Evolutionary conservation across 2,113 vertebrate species (phyloP).

Genomic region (Tenrec ecaudatus): DNA sequence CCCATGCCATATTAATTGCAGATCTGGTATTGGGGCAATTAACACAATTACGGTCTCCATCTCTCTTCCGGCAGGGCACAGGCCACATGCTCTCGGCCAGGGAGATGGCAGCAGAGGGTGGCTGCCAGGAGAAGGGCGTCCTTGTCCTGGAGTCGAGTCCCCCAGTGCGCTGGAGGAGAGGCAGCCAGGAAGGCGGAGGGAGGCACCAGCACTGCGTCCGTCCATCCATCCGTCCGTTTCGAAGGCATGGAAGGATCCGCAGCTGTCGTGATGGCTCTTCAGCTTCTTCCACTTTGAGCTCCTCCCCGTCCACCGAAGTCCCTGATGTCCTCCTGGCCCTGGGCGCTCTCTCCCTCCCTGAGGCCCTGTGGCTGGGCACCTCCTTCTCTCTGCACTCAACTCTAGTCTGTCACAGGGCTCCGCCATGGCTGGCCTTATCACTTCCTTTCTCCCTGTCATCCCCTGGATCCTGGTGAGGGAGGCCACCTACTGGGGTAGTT

Average conservation of each 20-base stretch:
- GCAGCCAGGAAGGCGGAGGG: not conserved
- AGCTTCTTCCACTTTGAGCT: not conserved
- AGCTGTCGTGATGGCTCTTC: not conserved
- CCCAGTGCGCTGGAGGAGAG: fast-evolving
- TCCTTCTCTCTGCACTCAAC: not conserved
- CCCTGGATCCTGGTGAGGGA: not conserved
- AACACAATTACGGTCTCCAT: constrained; percentile 84
- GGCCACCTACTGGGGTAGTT: no score
- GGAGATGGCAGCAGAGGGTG: not conserved
- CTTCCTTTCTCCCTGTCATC: not conserved
- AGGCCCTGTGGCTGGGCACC: not conserved
- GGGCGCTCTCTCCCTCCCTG: not conserved
- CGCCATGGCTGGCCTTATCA: not conserved
- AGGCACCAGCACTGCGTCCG: not conserved
- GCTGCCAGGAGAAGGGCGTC: not conserved
- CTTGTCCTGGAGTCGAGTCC: not conserved
- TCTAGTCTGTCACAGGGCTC: not conserved
- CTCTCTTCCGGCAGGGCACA: constrained; percentile 68
- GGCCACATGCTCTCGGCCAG: constrained; percentile 48
- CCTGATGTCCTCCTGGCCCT: not conserved
- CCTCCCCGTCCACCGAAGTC: not conserved
- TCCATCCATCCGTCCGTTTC: not conserved
- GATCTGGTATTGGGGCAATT: constrained; percentile 84
- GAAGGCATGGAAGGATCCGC: not conserved
- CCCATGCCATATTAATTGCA: constrained; percentile 87